Conservation (phyloP, 2,888 invertebrate species). For the Gibbula magus region DNA sequence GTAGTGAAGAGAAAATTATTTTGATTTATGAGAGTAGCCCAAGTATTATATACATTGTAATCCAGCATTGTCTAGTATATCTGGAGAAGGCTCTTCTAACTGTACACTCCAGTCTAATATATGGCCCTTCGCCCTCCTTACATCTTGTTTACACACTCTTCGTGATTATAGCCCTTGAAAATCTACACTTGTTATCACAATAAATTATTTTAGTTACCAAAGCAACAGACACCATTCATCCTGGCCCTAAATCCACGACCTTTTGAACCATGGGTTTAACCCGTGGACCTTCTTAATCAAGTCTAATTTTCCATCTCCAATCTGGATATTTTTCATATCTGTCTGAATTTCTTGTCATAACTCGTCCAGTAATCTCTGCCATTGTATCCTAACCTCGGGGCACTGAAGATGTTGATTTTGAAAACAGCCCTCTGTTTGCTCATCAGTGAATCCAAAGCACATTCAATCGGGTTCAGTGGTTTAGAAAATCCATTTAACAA, state of each 20-base stretch:
- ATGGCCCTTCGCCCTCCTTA: no score
- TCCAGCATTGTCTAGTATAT: no score
- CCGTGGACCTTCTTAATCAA: neutral
- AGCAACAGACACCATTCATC: neutral
- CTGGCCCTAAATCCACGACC: neutral
- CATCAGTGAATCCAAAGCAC: neutral
- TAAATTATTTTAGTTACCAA: neutral
- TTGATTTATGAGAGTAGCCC: no score
- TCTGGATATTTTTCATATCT: neutral
- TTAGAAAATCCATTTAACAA: conserved; percentile 5
- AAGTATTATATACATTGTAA: no score
- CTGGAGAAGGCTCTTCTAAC: no score
- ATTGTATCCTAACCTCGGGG: neutral
- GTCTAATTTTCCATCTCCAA: neutral
- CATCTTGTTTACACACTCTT: no score
- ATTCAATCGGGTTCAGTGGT: neutral
- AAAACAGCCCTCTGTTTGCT: conserved; percentile 1
- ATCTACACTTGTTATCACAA: neutral
- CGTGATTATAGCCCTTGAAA: neutral
- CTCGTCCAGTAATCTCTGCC: neutral
- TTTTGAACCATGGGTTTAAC: neutral
- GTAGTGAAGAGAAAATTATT: no score
- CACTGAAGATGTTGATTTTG: neutral
- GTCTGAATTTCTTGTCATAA: conserved; percentile 11
- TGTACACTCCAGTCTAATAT: no score